A percentile compares a stretch with the other conserved stretches of the same genome.
These are phyloP conservation scores for Noctua pronuba DNA, from an alignment of 2,888 invertebrate genomes.

Conservation along the genomic window DNA sequence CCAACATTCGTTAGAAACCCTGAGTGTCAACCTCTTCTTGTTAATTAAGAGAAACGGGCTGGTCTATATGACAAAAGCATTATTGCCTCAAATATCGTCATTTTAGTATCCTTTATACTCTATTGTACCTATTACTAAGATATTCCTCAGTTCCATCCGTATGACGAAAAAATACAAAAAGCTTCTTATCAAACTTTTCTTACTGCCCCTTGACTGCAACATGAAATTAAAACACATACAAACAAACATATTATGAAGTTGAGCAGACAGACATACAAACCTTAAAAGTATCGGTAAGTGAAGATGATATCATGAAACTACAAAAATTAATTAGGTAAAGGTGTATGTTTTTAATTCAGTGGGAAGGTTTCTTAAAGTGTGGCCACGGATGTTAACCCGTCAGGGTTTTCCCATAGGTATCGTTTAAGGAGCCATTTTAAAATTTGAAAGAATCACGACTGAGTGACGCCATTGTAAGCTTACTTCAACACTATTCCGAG, in stretches of 20 bases:
- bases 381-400: conserved; percentile 5
- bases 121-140: no score
- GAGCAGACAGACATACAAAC: not conserved
- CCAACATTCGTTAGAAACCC: no score
- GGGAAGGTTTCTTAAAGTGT: conserved; percentile 1
- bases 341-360: not conserved
- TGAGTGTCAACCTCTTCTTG: not conserved
- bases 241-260: not conserved
- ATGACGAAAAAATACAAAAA: not conserved
- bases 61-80: not conserved
- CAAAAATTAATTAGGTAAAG: not conserved
- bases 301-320: not conserved
- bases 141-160: not conserved
- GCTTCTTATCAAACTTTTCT: not conserved
- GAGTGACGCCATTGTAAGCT: conserved; percentile 19
- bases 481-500: conserved; percentile 27
- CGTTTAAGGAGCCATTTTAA: conserved; percentile 10
- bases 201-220: not conserved
- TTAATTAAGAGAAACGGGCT: not conserved
- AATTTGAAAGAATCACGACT: conserved; percentile 5
- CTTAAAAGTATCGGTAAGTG: not conserved
- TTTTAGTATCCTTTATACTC: no score
- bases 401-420: conserved; percentile 34
- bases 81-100: not conserved
- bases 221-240: no score